These are phyloP conservation scores for Elachura formosa DNA, from an alignment of 2,113 vertebrate species.

Conservation along the genomic window DNA sequence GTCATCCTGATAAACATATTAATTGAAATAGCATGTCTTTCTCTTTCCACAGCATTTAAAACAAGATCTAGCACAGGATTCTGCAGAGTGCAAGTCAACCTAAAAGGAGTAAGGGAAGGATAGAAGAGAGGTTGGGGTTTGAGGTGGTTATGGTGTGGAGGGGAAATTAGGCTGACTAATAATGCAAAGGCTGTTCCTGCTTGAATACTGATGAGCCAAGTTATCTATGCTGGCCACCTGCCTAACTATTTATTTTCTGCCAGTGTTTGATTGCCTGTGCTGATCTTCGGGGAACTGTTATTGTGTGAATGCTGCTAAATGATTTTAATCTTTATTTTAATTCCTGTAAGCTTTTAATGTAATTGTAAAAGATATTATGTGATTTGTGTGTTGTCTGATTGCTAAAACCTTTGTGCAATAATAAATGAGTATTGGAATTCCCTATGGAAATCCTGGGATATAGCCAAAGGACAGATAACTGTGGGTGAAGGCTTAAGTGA, in stretches of 20 bases:
- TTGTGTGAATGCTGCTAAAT: background rate
- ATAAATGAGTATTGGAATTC: background rate
- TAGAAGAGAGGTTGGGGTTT: background rate
- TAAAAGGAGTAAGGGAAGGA: background rate
- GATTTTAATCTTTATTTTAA: constrained; percentile 25
- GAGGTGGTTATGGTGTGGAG: background rate
- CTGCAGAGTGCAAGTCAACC: background rate
- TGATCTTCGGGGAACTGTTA: background rate
- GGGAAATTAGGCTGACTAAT: background rate
- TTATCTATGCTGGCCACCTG: constrained; percentile 1
- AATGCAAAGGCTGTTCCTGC: background rate
- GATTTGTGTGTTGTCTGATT: background rate
- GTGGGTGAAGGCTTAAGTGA: background rate
- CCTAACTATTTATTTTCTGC: constrained; percentile 4
- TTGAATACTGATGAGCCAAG: background rate
- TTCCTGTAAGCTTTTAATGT: constrained; percentile 19
- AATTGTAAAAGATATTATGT: constrained; percentile 4
- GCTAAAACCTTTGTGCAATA: background rate
- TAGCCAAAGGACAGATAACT: background rate
- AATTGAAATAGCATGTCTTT: background rate
- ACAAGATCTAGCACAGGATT: background rate
- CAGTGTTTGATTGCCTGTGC: background rate
- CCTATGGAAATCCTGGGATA: background rate
- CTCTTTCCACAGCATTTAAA: background rate
- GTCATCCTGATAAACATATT: background rate